Conservation (phyloP, 2,888 invertebrate species). For the Marasmarcha lunaedactyla region DNA sequence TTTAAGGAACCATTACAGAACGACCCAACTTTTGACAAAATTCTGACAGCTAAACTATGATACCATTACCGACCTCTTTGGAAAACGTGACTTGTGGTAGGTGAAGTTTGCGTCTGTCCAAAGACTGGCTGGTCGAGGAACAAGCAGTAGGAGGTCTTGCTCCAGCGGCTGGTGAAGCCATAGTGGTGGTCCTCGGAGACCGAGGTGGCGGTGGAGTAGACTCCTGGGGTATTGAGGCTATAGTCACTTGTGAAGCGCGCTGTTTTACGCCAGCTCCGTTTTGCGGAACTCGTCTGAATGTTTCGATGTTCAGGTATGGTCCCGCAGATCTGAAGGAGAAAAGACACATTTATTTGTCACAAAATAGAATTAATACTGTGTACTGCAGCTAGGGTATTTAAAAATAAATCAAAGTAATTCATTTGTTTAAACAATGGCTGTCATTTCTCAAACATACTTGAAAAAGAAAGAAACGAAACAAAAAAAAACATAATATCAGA, state of each 20-base stretch:
- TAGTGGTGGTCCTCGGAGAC: constrained; percentile 41
- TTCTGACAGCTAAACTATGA: constrained; percentile 72
- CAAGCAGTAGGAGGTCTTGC: constrained; percentile 77
- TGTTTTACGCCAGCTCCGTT: constrained; percentile 43
- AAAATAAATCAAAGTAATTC: too few relatives aligned
- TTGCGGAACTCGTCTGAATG: constrained; percentile 73
- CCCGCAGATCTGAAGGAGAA: constrained; percentile 74
- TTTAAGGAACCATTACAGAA: too few relatives aligned
- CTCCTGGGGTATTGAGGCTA: constrained; percentile 32
- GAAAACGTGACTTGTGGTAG: constrained; percentile 88
- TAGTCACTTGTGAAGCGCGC: constrained; percentile 34
- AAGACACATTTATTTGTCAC: not conserved
- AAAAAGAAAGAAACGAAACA: too few relatives aligned
- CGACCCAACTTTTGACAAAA: constrained; percentile 4
- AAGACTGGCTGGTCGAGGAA: constrained; percentile 73
- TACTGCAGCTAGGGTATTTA: too few relatives aligned
- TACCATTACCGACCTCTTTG: constrained; percentile 92
- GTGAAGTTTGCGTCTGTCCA: constrained; percentile 75
- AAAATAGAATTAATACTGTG: too few relatives aligned
- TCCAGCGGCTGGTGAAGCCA: constrained; percentile 49
- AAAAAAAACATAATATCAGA: not conserved
- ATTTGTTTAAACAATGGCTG: too few relatives aligned
- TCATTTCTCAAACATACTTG: too few relatives aligned
- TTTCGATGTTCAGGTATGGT: constrained; percentile 77
- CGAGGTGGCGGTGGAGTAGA: constrained; percentile 51